Conservation (phyloP, 2,113 vertebrate species). For the Leuciscus idus region DNA sequence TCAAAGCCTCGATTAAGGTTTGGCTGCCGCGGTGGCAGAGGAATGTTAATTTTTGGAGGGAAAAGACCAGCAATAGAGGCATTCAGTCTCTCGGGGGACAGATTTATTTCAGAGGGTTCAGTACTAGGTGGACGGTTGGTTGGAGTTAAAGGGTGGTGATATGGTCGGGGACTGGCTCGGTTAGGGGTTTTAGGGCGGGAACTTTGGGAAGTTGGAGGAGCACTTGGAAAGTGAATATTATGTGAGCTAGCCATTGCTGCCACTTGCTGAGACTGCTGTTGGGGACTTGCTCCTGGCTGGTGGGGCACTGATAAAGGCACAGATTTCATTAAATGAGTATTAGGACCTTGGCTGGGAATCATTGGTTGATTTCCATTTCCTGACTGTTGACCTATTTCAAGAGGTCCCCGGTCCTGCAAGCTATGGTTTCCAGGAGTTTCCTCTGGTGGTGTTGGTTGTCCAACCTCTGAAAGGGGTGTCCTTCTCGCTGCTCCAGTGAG, state of each 20-base stretch:
- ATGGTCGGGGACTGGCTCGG: constrained; percentile 94
- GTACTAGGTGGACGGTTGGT: constrained; percentile 97
- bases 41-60: constrained; percentile 98
- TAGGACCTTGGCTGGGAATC: constrained; percentile 82
- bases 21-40: constrained; percentile 90
- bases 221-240: constrained; percentile 88
- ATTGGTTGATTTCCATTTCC: constrained; percentile 87
- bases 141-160: constrained; percentile 95
- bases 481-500: constrained; percentile 84
- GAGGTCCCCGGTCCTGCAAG: constrained; percentile 71
- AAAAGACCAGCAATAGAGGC: constrained; percentile 98
- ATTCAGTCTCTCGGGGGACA: constrained; percentile 96
- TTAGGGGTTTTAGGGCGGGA: constrained; percentile 97
- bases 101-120: constrained; percentile 96
- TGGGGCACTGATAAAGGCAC: constrained; percentile 83
- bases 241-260: constrained; percentile 80
- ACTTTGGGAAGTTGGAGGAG: constrained; percentile 88
- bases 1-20: constrained; percentile 94
- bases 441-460: constrained; percentile 83
- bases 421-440: constrained; percentile 71
- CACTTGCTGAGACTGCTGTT: constrained; percentile 80
- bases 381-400: constrained; percentile 76
- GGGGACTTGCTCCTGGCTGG: constrained; percentile 88
- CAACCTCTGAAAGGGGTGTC: constrained; percentile 87
- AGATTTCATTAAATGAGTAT: constrained; percentile 88